Base-by-base conservation (phyloP, 2,888 invertebrate species). In the Drosophila paramelanica region DNA sequence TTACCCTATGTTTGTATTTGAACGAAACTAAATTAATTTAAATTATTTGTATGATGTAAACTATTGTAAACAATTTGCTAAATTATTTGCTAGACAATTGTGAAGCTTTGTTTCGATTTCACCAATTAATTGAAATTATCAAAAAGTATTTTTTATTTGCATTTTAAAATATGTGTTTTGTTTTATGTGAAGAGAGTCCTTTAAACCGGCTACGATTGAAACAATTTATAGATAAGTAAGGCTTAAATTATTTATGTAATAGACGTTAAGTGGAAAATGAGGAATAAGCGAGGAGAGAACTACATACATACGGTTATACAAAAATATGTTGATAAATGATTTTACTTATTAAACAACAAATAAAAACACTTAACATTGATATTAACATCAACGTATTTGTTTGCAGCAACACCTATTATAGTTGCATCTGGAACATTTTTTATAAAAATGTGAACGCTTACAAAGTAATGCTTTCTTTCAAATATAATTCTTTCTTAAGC, bases 211-310 rank as follows among this genome's bases (percentile, higher is more conserved):
- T 60, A 70, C 64, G 41, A 67, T 64, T 64, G 31, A 55, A 55
- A 66, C 45, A 58, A 67, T 61, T 76, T 79, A 47, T 50, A 80
- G 59, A 55, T 61, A 49, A 66, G 52, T 77, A 76, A 74, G 50
- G 38, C 41, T 66, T 81, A 79, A 80, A 79, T 80, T 80, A 80
- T 80, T 80, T 81, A 80, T 80, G 81, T 81, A 66, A 43, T 80
- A 80, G 74, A n/a, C 8, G 5, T 53, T 81, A 81, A 81, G 79
- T 17, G 59, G 46, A 51, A 31, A 47, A 7, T 45, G 46, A 57
- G 56, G 53, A 71, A 52, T 67, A 58, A 62, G 70, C 66, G 53
- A 66, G 58, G 39, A 57, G 52, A 67, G 23, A 67, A 61, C 52
- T 58, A 65, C 45, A 65, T 58, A 65, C 45, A 65, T 65, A 49